These are phyloP conservation scores for Beroe forskalii DNA, from an alignment of 37 sponge, comb jelly and placozoan genomes.

Conservation along the genomic window DNA sequence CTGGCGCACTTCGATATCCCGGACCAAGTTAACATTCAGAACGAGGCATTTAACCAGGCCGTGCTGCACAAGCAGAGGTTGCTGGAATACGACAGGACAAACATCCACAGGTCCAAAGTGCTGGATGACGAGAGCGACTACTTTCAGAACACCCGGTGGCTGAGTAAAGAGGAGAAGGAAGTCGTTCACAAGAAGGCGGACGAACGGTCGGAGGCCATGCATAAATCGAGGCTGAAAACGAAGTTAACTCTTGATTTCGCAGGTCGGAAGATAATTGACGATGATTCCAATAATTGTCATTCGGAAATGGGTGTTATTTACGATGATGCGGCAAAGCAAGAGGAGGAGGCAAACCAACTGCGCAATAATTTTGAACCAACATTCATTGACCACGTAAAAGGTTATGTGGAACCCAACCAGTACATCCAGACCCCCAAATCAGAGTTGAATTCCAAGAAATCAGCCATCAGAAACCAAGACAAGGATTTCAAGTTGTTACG, in stretches of 20 bases:
- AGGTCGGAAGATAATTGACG: slow-evolving; percentile 79
- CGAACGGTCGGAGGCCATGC: slow-evolving; percentile 68
- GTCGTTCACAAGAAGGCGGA: slow-evolving; percentile 71
- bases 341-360: background rate
- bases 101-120: slow-evolving; percentile 67
- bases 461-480: slow-evolving; percentile 75
- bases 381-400: background rate
- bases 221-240: slow-evolving; percentile 67
- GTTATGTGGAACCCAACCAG: background rate
- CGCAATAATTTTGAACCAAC: background rate
- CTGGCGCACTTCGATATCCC: background rate
- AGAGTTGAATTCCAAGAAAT: background rate
- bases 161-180: slow-evolving; percentile 71
- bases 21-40: background rate
- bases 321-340: background rate
- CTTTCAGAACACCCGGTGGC: slow-evolving; percentile 80
- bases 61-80: slow-evolving; percentile 80
- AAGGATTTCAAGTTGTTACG: slow-evolving; percentile 79
- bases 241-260: slow-evolving; percentile 87
- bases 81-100: slow-evolving; percentile 78
- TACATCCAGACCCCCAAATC: background rate
- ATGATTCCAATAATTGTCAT: background rate
- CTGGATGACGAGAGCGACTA: slow-evolving; percentile 92
- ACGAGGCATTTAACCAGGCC: slow-evolving; percentile 67
- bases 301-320: slow-evolving; percentile 14